These are phyloP conservation scores for Paracanthobrama guichenoti DNA, from an alignment of 2,113 vertebrate genomes.

Conservation along the genomic window DNA sequence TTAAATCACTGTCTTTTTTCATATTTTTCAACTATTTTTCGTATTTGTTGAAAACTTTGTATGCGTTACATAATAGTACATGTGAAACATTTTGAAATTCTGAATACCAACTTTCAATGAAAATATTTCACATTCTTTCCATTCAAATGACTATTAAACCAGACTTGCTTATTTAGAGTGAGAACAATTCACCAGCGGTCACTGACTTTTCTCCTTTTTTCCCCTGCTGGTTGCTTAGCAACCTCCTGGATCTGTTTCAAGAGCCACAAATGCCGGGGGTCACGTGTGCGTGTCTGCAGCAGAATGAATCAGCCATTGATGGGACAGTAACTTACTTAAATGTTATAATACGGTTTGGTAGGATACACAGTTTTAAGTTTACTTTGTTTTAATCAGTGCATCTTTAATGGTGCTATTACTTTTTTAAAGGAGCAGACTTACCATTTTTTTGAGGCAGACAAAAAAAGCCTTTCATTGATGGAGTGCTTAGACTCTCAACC, in stretches of 20 bases:
- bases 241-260: constrained; percentile 44
- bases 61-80: background rate
- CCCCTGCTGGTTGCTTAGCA: constrained; percentile 46
- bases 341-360: constrained; percentile 3
- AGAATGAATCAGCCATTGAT: constrained; percentile 41
- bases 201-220: constrained; percentile 35
- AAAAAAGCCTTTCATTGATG: background rate
- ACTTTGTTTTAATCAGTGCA: background rate
- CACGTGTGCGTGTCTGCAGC: background rate
- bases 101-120: background rate
- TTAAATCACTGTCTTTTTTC: background rate
- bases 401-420: background rate
- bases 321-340: constrained; percentile 35
- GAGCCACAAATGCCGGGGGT: constrained; percentile 32
- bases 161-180: constrained; percentile 29
- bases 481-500: background rate
- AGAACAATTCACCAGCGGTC: constrained; percentile 8
- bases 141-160: background rate
- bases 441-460: background rate
- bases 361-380: background rate
- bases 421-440: background rate
- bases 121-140: background rate
- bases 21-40: too few relatives aligned
- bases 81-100: background rate
- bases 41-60: too few relatives aligned